phyloP scores from a whole-genome alignment of 2,888 invertebrate genomes.

The Euspilapteryx auroguttella region DNA sequence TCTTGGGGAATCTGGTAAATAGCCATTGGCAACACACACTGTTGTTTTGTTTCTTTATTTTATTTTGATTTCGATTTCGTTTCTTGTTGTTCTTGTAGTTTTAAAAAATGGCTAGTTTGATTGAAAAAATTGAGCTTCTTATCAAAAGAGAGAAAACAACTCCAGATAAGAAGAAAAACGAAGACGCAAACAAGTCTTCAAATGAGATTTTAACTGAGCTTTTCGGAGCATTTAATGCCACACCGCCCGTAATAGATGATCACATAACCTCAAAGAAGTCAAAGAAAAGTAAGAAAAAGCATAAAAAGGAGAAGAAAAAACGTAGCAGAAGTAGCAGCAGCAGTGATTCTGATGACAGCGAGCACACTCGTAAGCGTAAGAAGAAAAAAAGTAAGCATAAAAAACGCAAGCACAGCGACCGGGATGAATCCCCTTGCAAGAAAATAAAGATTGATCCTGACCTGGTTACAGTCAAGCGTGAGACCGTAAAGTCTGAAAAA shows the following conservation, averaged over 20 bases:
- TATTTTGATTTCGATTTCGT: too few species aligned
- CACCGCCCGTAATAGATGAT: slow-evolving; percentile 62
- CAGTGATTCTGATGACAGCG: slow-evolving; percentile 35
- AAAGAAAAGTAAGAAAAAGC: slow-evolving; percentile 64
- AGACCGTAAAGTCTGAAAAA: slow-evolving; percentile 10
- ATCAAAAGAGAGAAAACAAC: slow-evolving; percentile 49
- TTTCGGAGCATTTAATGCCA: slow-evolving; percentile 76
- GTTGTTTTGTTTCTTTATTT: too few species aligned
- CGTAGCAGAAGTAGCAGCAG: slow-evolving; percentile 38
- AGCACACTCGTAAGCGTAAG: slow-evolving; percentile 56
- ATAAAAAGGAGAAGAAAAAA: slow-evolving; percentile 63
- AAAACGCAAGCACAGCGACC: slow-evolving; percentile 14
- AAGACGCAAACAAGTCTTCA: slow-evolving; percentile 65
- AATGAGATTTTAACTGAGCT: slow-evolving; percentile 82
- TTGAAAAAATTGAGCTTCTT: slow-evolving; percentile 42
- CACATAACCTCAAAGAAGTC: slow-evolving; percentile 34
- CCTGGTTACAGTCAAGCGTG: slow-evolving; percentile 8
- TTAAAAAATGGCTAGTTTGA: slow-evolving; percentile 41
- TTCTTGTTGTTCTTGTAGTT: too few species aligned
- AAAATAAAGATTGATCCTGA: slow-evolving; percentile 20
- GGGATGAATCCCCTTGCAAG: slow-evolving; percentile 18
- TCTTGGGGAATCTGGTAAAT: too few species aligned
- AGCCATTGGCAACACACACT: too few species aligned
- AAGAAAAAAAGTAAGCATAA: slow-evolving; percentile 58
- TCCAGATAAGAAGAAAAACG: slow-evolving; percentile 38